Percentiles rank a stretch among this genome's conserved stretches.
Conservation (phyloP, 2,888 invertebrate species). For the Pyrrhia umbra region DNA sequence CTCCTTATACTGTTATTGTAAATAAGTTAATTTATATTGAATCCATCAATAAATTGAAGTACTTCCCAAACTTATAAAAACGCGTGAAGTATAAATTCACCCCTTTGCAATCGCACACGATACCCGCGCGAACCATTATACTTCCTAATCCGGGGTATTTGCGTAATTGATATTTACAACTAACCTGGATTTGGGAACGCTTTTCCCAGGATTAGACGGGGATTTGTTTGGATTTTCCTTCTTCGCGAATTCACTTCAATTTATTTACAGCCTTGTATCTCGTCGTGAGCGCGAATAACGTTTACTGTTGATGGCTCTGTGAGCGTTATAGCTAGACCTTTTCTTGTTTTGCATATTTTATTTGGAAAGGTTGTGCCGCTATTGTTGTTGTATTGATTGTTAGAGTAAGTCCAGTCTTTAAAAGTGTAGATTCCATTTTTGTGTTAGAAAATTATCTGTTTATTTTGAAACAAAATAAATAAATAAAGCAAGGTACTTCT, state of each 20-base stretch:
- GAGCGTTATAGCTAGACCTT: slow-evolving; percentile 65
- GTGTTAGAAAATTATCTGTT: background rate
- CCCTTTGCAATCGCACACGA: slow-evolving; percentile 65
- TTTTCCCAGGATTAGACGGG: slow-evolving; percentile 83
- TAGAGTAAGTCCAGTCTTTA: background rate
- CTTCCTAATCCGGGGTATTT: slow-evolving; percentile 83
- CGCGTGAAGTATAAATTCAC: slow-evolving; percentile 61
- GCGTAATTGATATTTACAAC: slow-evolving; percentile 90
- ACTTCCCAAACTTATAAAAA: slow-evolving; percentile 40
- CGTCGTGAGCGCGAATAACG: slow-evolving; percentile 70
- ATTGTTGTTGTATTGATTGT: slow-evolving; percentile 36
- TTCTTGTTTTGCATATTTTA: slow-evolving; percentile 57
- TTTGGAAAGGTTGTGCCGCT: slow-evolving; percentile 37
- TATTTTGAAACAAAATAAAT: background rate
- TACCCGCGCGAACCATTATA: slow-evolving; percentile 68
- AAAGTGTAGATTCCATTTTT: background rate
- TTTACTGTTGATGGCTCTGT: slow-evolving; percentile 65
- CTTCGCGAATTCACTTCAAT: slow-evolving; percentile 83
- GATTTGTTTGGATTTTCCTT: slow-evolving; percentile 86
- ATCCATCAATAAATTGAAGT: too few species aligned
- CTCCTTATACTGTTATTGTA: too few species aligned
- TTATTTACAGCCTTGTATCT: slow-evolving; percentile 78
- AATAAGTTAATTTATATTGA: too few species aligned
- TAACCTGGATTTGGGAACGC: slow-evolving; percentile 87
- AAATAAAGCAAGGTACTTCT: slow-evolving; percentile 1